Base-by-base conservation (phyloP, 2,113 vertebrate genomes). In the Syrmaticus mikado region DNA sequence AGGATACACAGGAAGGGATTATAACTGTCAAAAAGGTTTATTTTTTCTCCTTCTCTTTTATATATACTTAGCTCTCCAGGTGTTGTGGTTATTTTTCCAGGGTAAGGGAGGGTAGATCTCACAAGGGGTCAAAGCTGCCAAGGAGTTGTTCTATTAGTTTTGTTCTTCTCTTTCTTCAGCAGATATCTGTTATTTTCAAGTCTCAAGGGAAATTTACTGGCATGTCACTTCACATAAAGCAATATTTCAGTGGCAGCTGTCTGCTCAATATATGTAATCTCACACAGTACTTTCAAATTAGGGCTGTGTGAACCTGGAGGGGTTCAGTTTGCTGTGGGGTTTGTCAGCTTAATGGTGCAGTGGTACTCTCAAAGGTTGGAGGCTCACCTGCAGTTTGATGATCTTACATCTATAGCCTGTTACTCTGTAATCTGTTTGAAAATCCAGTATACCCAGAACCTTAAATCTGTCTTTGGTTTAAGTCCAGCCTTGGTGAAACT, bases 1-100 rank as follows among this genome's bases (percentile, higher is more conserved):
- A 99, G 94, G 97, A 98, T 41, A 99, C 99, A 40, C 99, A 99
- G 91, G 99, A 99, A 97, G 99, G 99, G 79, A 98, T 99, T 90
- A 98, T 99, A 97, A 98, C 98, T 81, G 98, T 99, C 92, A 99
- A 99, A 98, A 98, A 99, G 98, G 99, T 99, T 95, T 96, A 86
- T 90, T 83, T 87, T 48, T 70, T 10, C 60, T 94, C 77, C 79
- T 62, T 97, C 85, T 92, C 70, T 97, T 94, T 94, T 91, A 93
- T 94, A 91, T 84, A 61, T 78, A 77, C 81, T 96, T 96, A 87
- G 52, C 40, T 96, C 34, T 89, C 58, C 65, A 85, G 62, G 36
- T 94, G 68, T 92, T 81, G 89, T 2, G 0, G 68, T 62, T 92
- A 87, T 91, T 92, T 95, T 90, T 87, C 48, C 40, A 85, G 34